phyloP scores from a whole-genome alignment of 2,888 invertebrate genomes.

The Julus scandinavius region DNA sequence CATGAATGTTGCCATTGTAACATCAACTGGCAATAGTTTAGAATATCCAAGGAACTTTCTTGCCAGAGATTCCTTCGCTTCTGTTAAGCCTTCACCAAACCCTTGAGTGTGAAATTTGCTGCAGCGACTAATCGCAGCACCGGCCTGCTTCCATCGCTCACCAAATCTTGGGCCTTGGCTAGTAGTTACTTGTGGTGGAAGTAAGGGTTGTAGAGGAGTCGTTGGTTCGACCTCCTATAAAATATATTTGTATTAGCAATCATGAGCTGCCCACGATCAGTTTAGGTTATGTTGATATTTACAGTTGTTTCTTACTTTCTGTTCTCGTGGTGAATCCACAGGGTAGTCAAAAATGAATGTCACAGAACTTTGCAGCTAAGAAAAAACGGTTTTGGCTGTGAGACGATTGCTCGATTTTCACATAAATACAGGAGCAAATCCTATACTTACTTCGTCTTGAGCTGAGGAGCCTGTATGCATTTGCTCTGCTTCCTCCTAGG shows the following conservation, averaged over 20 bases:
- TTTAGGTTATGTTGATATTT: neutral
- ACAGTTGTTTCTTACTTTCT: conserved; percentile 44
- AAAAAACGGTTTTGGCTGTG: neutral
- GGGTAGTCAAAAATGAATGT: conserved; percentile 57
- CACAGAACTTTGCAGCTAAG: conserved; percentile 51
- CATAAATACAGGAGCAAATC: neutral
- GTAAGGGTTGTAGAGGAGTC: neutral
- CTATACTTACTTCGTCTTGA: conserved; percentile 34
- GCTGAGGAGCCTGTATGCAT: conserved; percentile 41
- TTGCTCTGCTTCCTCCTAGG: conserved; percentile 35
- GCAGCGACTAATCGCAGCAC: conserved; percentile 56
- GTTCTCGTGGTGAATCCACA: conserved; percentile 50
- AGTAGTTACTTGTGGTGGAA: neutral
- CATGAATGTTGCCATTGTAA: conserved; percentile 85
- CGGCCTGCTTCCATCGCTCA: conserved; percentile 54
- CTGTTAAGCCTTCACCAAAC: conserved; percentile 46
- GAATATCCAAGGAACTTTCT: conserved; percentile 39
- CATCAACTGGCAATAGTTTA: conserved; percentile 49
- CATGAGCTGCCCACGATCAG: too few relatives aligned
- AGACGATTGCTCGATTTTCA: neutral
- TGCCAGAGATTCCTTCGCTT: conserved; percentile 26
- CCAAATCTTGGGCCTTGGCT: neutral
- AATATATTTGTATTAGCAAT: neutral
- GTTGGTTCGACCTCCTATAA: neutral
- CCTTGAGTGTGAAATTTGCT: conserved; percentile 7